Base-by-base conservation (phyloP, 2,113 vertebrate genomes). In the Falcunculus frontatus region DNA sequence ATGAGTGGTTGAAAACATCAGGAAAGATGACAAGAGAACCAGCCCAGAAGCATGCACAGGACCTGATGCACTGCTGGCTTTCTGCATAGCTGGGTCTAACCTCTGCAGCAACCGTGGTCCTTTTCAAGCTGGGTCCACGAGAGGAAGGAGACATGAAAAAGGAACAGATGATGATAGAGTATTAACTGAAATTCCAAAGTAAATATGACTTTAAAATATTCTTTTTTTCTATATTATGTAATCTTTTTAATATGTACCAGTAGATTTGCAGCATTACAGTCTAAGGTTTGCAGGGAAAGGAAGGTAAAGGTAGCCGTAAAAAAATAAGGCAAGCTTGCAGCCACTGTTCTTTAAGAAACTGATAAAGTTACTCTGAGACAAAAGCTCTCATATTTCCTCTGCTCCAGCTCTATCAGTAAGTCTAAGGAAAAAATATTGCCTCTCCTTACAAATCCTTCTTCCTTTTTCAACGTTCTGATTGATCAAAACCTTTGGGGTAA, bases 111-210 rank as follows among this genome's bases (percentile, higher is more conserved):
- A 0, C 13, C 16, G 16, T 3, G 7, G 5, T 52, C 11, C 25
- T 93, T 88, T 79, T 88, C 46, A 64, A 72, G 22, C 7, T 76
- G 56, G 9, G 32, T 83, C 29, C 41, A 52, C 9, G 35, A 62
- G 68, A 70, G 19, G 42, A 16, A 87, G 42, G 32, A 74, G 32
- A 29, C 13, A 9, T 22, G 25, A 60, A 87, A 59, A 42, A 68
- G 8, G 6, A 78, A 30, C 2, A 52, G 30, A 64, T 50, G 5
- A 60, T 52, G 47, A 74, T 27, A 0, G 0, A 91, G n/a, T 7
- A 25, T 42, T 83, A 62, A 74, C 16, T 53, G 49, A 64, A 90
- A 86, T 63, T 75, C 26, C 7, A 47, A 59, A 65, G 30, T 44
- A 46, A 84, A 46, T 21, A 12, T 15, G 4, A 74, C 10, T 76